These are phyloP conservation scores for Drosophila algonquin DNA, from an alignment of 2,888 invertebrate genomes.

Conservation along the genomic window DNA sequence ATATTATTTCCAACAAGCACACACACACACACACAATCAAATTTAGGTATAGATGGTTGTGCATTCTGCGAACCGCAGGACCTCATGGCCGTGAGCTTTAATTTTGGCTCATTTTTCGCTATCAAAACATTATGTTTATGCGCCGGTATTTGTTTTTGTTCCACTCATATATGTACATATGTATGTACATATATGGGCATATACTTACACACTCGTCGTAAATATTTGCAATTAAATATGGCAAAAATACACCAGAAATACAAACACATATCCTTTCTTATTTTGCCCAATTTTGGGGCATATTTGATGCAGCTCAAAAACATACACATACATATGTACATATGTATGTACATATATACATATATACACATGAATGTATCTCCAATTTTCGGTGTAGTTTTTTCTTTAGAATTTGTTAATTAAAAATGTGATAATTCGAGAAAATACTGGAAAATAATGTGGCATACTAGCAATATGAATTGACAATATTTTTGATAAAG, in stretches of 20 bases:
- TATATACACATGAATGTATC: neutral
- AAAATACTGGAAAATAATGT: conserved; percentile 16
- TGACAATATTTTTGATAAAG: neutral
- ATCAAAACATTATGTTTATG: conserved; percentile 69
- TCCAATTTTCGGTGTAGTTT: neutral
- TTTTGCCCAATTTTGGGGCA: conserved; percentile 31
- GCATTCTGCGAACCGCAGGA: conserved; percentile 59
- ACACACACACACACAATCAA: conserved; percentile 10
- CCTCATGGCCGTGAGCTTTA: conserved; percentile 69
- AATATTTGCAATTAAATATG: conserved; percentile 78
- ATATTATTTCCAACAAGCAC: conserved; percentile 67
- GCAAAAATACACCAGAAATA: conserved; percentile 36
- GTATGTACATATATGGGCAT: conserved; percentile 22
- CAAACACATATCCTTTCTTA: conserved; percentile 18
- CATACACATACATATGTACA: neutral
- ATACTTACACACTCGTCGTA: conserved; percentile 39
- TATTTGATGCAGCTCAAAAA: conserved; percentile 31
- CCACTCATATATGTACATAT: conserved; percentile 29
- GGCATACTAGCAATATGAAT: neutral
- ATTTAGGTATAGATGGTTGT: conserved; percentile 26
- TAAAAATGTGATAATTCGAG: neutral
- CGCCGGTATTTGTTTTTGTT: conserved; percentile 57
- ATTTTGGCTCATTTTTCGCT: conserved; percentile 76
- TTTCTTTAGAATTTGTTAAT: neutral
- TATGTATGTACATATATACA: neutral